Percentiles rank a stretch among this genome's conserved stretches.
Conservation (phyloP, 2,797 vertebrate genomes). For the Macropus fuliginosus region DNA sequence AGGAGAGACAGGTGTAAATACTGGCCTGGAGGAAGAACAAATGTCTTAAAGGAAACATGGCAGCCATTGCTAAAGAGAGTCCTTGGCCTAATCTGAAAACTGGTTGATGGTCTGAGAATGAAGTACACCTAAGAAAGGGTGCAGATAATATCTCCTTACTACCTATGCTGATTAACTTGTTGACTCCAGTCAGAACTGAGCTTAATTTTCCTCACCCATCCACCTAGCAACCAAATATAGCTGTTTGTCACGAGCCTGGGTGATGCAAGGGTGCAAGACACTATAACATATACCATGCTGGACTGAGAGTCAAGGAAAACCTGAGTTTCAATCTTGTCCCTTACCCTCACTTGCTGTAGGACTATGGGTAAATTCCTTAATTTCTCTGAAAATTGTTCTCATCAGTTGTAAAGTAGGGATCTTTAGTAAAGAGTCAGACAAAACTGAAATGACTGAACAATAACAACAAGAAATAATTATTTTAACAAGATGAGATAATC, state of each 20-base stretch:
- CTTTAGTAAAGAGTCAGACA: neutral
- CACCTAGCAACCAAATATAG: constrained; percentile 18
- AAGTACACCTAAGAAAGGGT: constrained; percentile 48
- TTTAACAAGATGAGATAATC: neutral
- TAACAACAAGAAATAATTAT: neutral
- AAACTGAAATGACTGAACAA: neutral
- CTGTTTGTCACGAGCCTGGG: constrained; percentile 61
- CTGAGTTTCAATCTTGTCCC: neutral
- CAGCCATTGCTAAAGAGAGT: constrained; percentile 53
- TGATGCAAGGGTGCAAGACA: constrained; percentile 24
- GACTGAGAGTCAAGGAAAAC: neutral
- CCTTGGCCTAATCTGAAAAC: constrained; percentile 62
- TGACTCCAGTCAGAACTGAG: constrained; percentile 3
- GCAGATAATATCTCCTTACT: neutral
- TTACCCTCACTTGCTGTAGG: neutral
- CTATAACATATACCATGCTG: neutral
- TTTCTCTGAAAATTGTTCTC: neutral
- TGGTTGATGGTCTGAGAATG: constrained; percentile 44
- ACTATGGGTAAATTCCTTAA: neutral
- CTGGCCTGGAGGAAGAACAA: constrained; percentile 60
- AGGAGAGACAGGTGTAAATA: constrained; percentile 55
- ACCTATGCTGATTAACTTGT: neutral
- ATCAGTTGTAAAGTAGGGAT: neutral
- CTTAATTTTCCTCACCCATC: neutral
- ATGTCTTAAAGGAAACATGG: constrained; percentile 68